Conservation (phyloP, 2,797 vertebrate genomes). For the Leptatherina wallacei region DNA sequence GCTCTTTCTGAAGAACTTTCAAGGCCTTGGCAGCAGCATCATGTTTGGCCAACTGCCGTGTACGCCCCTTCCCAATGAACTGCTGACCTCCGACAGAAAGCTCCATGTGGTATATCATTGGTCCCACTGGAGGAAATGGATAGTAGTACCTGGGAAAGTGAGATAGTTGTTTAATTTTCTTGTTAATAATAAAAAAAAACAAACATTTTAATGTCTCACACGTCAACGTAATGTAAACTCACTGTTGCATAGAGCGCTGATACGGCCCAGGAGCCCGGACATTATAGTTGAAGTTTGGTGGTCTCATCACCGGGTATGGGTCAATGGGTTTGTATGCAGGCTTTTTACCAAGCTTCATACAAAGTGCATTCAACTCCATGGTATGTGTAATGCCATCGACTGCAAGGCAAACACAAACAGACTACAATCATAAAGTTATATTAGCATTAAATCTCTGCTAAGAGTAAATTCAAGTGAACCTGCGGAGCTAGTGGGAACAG, state of each 20-base stretch:
- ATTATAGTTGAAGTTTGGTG: slow-evolving; percentile 93
- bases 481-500: slow-evolving; percentile 32
- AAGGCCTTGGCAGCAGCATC: slow-evolving; percentile 94
- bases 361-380: slow-evolving; percentile 95
- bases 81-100: slow-evolving; percentile 96
- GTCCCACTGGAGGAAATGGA: slow-evolving; percentile 93
- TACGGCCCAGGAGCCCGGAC: slow-evolving; percentile 87
- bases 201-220: not conserved
- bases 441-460: not conserved
- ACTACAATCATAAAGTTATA: slow-evolving; percentile 18
- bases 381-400: slow-evolving; percentile 93
- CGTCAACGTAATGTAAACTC: slow-evolving; percentile 34
- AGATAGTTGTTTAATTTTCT: not conserved
- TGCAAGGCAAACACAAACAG: slow-evolving; percentile 47
- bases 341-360: slow-evolving; percentile 97
- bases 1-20: slow-evolving; percentile 94
- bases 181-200: not conserved
- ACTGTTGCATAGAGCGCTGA: slow-evolving; percentile 87
- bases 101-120: slow-evolving; percentile 96
- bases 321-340: slow-evolving; percentile 96
- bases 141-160: slow-evolving; percentile 93
- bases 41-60: slow-evolving; percentile 94
- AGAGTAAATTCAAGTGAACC: not conserved
- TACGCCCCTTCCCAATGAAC: slow-evolving; percentile 95
- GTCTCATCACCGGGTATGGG: slow-evolving; percentile 93